phyloP scores from a whole-genome alignment of 2,888 invertebrate species.

The Drosophila rellima region DNA sequence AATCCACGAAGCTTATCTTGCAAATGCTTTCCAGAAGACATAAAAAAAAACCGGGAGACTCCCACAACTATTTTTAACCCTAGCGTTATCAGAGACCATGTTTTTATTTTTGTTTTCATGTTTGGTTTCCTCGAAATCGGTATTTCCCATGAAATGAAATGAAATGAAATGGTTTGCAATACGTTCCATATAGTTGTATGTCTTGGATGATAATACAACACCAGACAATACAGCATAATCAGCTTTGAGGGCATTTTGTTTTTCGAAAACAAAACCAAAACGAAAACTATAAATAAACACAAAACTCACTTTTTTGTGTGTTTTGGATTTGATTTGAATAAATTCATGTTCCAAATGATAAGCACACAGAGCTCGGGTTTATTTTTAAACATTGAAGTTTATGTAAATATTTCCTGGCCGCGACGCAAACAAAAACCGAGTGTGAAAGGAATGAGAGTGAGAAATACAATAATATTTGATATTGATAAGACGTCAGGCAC shows the following conservation, averaged over 20 bases:
- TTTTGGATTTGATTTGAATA: conserved; percentile 47
- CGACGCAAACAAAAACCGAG: conserved; percentile 67
- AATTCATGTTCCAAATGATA: conserved; percentile 79
- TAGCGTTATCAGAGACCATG: not conserved
- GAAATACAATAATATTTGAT: conserved; percentile 76
- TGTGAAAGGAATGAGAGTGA: conserved; percentile 33
- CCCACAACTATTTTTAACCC: conserved; percentile 11
- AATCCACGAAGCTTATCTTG: not conserved
- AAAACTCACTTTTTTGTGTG: conserved; percentile 23
- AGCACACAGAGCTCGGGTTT: conserved; percentile 53
- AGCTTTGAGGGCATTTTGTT: not conserved
- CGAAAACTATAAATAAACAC: conserved; percentile 17
- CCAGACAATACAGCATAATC: conserved; percentile 28
- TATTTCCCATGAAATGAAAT: conserved; percentile 30
- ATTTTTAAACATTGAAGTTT: conserved; percentile 80
- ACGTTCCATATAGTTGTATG: not conserved
- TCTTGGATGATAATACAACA: not conserved
- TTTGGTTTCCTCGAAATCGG: conserved; percentile 12
- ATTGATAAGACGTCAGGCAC: conserved; percentile 55
- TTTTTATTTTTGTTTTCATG: not conserved
- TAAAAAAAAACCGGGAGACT: conserved; percentile 2
- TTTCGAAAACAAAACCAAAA: conserved; percentile 8
- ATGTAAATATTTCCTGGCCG: conserved; percentile 78
- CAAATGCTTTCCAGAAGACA: conserved; percentile 1
- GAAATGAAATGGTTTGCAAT: conserved; percentile 12